Conservation (phyloP, 2,113 vertebrate genomes). For the Pteronura brasiliensis region DNA sequence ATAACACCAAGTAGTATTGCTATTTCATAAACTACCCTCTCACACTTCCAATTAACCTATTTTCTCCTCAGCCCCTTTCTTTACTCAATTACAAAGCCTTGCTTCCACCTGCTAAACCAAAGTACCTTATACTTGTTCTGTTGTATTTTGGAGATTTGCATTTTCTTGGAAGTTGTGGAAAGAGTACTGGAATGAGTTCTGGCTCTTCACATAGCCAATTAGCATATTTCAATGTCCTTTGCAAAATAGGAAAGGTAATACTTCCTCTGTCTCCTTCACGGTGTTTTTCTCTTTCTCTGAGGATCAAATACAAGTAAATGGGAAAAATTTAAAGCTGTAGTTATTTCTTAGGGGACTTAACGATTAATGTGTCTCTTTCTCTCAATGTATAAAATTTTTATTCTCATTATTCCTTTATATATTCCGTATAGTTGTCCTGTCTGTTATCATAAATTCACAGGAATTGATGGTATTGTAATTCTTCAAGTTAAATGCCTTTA, state of each 20-base stretch:
- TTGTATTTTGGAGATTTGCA: neutral
- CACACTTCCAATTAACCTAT: neutral
- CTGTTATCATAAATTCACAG: conserved; percentile 15
- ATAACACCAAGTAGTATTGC: neutral
- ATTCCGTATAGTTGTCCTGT: neutral
- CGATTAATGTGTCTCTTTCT: neutral
- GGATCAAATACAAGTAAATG: conserved; percentile 12
- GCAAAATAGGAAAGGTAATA: neutral
- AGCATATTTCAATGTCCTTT: neutral
- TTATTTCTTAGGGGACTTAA: neutral
- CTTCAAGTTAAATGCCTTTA: neutral
- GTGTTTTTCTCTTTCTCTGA: conserved; percentile 2
- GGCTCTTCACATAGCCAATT: neutral
- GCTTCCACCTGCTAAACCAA: neutral
- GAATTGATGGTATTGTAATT: neutral
- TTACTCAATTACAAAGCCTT: neutral
- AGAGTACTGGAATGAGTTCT: conserved; percentile 14
- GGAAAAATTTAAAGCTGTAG: neutral
- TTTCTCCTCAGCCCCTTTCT: neutral
- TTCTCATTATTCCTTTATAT: conserved; percentile 9
- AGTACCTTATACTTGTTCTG: neutral
- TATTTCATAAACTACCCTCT: neutral
- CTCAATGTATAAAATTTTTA: neutral
- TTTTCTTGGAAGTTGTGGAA: neutral
- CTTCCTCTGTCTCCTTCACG: neutral